Evolutionary conservation across 2,888 invertebrate genomes (phyloP), one percentile per base, ranked within the genome.

Genomic region (Fragum fragum): DNA sequence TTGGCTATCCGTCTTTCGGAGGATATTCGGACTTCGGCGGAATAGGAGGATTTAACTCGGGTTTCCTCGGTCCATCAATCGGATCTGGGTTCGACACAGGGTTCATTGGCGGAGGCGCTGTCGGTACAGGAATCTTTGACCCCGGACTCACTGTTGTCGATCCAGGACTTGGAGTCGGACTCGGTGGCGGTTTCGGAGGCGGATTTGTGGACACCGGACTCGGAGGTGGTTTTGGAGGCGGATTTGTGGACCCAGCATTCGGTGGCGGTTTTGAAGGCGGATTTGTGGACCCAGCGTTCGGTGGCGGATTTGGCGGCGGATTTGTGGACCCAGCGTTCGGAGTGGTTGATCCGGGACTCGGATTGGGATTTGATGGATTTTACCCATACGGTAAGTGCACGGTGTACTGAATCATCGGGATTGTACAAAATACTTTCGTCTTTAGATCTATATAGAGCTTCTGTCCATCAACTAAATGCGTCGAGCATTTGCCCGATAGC

Each of bases 251-350:
- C 9, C 32, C 32, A n/a, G n/a, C n/a, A n/a, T n/a, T n/a, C n/a
- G n/a, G n/a, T n/a, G n/a, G n/a, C 32, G 32, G 32, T 6, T 53
- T 53, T 14, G 53, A n/a, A 14, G 53, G 3, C n/a, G 53, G 53
- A n/a, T 53, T 53, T 23, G 53, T 53, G 1, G 53, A n/a, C 1
- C 6, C 53, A 0, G 73, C 63, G 14, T 29, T 61, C 16, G 73
- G 61, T 0, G 66, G 63, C 9, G 73, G 73, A 11, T 29, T 61
- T 26, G 73, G 61, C 1, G 66, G 63, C 3, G 68, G 74, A 23
- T 36, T 63, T 18, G 66, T 53, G 1, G 32, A 36, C 32, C 32
- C 32, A 6, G 32, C 5, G 9, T 36, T 36, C 9, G 32, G 32
- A 36, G 3, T 36, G 9, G 32, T n/a, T n/a, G n/a, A n/a, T 9